Evolutionary conservation across 2,797 vertebrate genomes (phyloP), one percentile per base, ranked within the genome.

Genomic region (Aplochiton taeniatus): DNA sequence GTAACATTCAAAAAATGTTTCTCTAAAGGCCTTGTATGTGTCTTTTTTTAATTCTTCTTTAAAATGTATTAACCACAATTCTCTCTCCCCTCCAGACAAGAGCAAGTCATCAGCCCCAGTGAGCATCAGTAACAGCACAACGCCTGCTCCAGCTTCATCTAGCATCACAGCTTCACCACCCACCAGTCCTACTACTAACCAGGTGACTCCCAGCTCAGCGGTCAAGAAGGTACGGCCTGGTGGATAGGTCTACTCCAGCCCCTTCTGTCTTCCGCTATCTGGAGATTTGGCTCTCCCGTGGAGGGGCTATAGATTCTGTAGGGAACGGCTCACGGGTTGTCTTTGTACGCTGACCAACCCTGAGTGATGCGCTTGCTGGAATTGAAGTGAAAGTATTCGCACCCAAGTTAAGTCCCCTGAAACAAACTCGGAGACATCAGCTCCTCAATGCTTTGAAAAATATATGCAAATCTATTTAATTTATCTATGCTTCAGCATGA

Each of bases 161-260:
- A 89, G 86, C 6, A 81, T 93, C 75, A 88, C 92, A 41, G 88
- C 92, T 58, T 86, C 94, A 0, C 87, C 96, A 78, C 91, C 96
- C 8, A 82, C 84, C 8, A 91, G 93, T 74, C 92, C 93, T 0
- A 89, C 93, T 0, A 89, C 93, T 81, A 95, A 93, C 77, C 95
- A 95, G 87, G 91, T 94, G 77, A 94, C 94, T 66, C 96, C 96
- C 72, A 91, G 95, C 20, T 98, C 96, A 58, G 95, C 96, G 45
- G 69, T 94, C 61, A 98, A 97, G 85, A 98, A 98, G 96, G 98
- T 99, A 96, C 16, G 79, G 68, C 53, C 66, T 51, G 57, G 59
- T 41, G 58, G 67, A 65, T 46, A 6, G 18, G n/a, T 4, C 4
- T 53, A 57, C 43, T 42, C 11, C n/a, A 12, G 7, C 12, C 42